These are phyloP conservation scores for Gallinago nigripennis DNA, from an alignment of 2,797 vertebrate species.

Conservation along the genomic window DNA sequence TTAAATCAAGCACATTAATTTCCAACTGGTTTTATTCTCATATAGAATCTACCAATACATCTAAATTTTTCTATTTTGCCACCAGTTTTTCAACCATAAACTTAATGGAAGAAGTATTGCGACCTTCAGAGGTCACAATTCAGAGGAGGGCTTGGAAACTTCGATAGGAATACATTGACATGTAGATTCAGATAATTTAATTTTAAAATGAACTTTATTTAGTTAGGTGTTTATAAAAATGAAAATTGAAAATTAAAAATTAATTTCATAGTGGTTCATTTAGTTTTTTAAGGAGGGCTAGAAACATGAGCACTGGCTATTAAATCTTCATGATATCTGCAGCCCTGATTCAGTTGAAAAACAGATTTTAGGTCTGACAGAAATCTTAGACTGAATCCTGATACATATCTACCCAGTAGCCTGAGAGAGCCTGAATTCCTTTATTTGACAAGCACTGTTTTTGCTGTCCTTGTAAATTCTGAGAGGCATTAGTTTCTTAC, in stretches of 20 bases:
- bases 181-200: background rate
- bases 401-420: background rate
- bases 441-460: background rate
- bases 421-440: background rate
- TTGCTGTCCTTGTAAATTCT: background rate
- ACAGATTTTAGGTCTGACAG: background rate
- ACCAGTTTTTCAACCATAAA: background rate
- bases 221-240: slow-evolving; percentile 21
- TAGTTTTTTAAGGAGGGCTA: background rate
- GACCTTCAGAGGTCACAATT: background rate
- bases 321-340: background rate
- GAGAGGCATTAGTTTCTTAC: background rate
- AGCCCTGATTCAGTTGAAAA: background rate
- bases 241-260: slow-evolving; percentile 31
- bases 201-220: slow-evolving; percentile 7
- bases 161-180: background rate
- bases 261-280: background rate
- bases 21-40: background rate
- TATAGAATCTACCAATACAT: background rate
- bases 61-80: background rate
- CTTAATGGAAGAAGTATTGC: background rate
- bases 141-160: background rate
- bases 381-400: background rate
- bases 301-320: background rate
- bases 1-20: background rate